A percentile compares a stretch with the other conserved stretches of the same genome.
phyloP scores from a whole-genome alignment of 1,140 invertebrate genomes.

The Musca vetustissima region DNA sequence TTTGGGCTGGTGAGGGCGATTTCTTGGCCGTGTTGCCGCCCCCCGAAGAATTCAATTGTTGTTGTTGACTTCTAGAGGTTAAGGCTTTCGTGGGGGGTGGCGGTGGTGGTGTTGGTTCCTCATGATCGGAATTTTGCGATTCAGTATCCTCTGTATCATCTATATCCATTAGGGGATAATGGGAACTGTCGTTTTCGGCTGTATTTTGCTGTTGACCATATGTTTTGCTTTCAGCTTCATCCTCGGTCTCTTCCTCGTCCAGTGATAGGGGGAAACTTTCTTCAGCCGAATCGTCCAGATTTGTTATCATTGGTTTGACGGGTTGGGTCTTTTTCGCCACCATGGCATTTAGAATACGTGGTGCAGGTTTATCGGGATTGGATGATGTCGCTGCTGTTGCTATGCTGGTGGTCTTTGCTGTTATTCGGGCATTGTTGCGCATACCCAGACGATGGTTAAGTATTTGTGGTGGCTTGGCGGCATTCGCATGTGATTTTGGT shows the following conservation, averaged over 20 bases:
- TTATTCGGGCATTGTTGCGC: conserved; percentile 1
- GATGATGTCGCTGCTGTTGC: not conserved
- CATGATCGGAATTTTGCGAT: not conserved
- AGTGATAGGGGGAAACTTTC: conserved; percentile 36
- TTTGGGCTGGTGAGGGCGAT: not conserved
- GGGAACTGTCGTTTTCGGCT: not conserved
- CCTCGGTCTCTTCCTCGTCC: conserved; percentile 32
- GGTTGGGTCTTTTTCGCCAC: conserved; percentile 45
- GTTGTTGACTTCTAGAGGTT: not conserved
- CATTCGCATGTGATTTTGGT: not conserved
- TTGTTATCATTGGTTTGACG: conserved; percentile 44
- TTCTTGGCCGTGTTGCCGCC: not conserved
- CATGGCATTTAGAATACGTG: conserved; percentile 49
- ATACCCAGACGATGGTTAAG: conserved; percentile 9
- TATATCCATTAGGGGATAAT: not conserved
- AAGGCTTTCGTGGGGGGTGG: not conserved
- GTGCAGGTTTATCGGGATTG: conserved; percentile 38
- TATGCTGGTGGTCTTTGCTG: not conserved
- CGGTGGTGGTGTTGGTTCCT: too few species aligned
- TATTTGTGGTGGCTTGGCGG: conserved; percentile 1
- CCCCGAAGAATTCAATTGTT: too few species aligned
- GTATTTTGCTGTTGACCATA: not conserved
- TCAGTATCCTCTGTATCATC: conserved; percentile 22
- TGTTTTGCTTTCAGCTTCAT: conserved; percentile 31
- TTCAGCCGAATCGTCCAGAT: conserved; percentile 40